Evolutionary conservation across 2,113 vertebrate species (phyloP), one percentile per base, ranked within the genome.

Genomic region (Chunga burmeisteri): DNA sequence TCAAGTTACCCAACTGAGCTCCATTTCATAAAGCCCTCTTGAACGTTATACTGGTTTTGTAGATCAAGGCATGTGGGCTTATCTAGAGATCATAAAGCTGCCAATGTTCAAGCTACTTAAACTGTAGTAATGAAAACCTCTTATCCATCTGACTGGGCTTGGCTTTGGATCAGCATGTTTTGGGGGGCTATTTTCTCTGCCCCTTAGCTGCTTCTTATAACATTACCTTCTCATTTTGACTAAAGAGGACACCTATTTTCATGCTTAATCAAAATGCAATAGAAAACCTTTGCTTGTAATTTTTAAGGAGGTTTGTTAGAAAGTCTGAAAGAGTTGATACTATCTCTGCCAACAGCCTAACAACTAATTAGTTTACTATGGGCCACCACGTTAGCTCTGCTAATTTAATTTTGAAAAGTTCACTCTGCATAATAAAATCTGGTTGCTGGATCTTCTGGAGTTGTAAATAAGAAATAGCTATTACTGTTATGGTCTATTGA

Each of bases 321-420:
- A 86, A 85, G 56, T 38, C 65, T 44, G 46, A 55, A 78, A 83
- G 73, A 29, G 53, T 63, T 67, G 83, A 59, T 61, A 30, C 42
- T 61, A 56, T 84, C 81, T 94, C 82, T 92, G 94, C 74, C 95
- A 83, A 63, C 78, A 90, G 75, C 8, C 59, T 25, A 67, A 87
- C 77, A 73, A 88, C 61, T 65, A 91, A 95, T 90, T 95, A 79
- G 38, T 58, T 96, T 87, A 67, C 80, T 86, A 38, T 55, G 70
- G 92, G 95, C 85, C 26, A 59, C 68, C 52, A 68, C 8, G 42
- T 91, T 82, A 81, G 67, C 52, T 61, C 59, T 63, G 66, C 72
- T 94, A 63, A 89, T 95, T 95, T 86, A 92, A 89, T 87, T 95
- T 90, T 78, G 52, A 84, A 86, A 96, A 94, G 93, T 88, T 94